Percentiles rank a stretch among this genome's conserved stretches.
Conservation (phyloP, 2,797 vertebrate genomes). For the Acipenser oxyrinchus region DNA sequence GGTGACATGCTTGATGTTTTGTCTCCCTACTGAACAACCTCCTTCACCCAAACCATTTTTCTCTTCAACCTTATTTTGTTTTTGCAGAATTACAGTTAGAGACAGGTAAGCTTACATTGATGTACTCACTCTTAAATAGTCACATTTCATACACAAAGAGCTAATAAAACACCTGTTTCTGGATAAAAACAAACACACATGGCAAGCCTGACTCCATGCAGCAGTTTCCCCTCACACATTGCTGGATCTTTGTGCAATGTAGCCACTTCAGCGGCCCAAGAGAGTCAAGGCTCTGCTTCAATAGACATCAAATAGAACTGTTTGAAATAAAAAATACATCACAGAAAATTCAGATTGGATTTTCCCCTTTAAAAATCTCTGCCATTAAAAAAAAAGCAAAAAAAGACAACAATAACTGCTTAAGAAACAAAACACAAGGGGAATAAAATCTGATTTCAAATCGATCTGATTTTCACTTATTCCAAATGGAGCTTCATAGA, state of each 20-base stretch:
- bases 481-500: conserved; percentile 18
- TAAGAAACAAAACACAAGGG: too few species aligned
- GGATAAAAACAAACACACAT: too few species aligned
- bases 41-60: background rate
- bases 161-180: background rate
- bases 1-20: too few species aligned
- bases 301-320: conserved; percentile 29
- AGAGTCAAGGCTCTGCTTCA: background rate
- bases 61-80: background rate
- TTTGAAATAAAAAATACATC: background rate
- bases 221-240: too few species aligned
- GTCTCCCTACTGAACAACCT: background rate
- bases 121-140: background rate
- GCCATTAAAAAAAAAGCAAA: conserved; percentile 43
- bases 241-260: too few species aligned
- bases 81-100: conserved; percentile 2
- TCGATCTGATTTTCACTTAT: too few species aligned
- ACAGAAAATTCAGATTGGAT: conserved; percentile 38
- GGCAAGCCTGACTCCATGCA: too few species aligned
- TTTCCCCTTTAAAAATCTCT: conserved; percentile 33
- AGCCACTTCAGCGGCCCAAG: too few species aligned
- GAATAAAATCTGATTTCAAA: too few species aligned
- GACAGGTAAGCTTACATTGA: conserved; percentile 18
- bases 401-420: conserved; percentile 35
- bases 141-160: background rate